Evolutionary conservation across 1,140 invertebrate genomes (phyloP).

Genomic region (Oryctes rhinoceros): DNA sequence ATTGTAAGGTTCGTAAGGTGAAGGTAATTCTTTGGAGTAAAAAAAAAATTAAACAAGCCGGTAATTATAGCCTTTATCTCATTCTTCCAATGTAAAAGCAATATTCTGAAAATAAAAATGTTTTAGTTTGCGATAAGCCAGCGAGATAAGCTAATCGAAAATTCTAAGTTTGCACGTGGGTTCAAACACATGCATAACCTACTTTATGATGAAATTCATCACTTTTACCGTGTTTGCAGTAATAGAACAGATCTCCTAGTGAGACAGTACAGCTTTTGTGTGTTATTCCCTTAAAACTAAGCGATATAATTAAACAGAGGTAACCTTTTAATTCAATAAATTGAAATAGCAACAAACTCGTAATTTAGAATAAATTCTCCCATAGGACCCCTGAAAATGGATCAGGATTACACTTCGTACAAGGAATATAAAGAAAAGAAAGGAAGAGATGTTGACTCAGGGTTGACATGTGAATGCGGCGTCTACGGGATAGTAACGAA

Average conservation of each 20-base stretch:
- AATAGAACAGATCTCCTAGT: neutral
- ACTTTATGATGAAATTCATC: neutral
- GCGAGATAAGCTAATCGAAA: neutral
- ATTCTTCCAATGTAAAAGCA: too few species aligned
- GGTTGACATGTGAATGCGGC: slow-evolving; percentile 85
- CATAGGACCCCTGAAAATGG: neutral
- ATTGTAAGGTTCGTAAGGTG: too few species aligned
- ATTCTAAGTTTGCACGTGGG: slow-evolving; percentile 1
- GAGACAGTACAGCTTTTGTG: neutral
- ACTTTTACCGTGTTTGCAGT: neutral
- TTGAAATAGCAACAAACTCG: too few species aligned
- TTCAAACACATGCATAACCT: neutral
- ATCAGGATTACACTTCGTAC: neutral
- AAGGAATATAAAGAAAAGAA: neutral
- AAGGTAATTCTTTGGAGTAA: too few species aligned
- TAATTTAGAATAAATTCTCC: neutral
- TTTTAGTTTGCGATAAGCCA: neutral
- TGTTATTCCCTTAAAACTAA: neutral
- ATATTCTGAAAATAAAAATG: neutral
- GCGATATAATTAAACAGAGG: neutral
- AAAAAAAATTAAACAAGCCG: too few species aligned
- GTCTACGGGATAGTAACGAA: slow-evolving; percentile 90
- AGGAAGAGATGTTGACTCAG: slow-evolving; percentile 9
- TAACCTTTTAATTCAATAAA: neutral
- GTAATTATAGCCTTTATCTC: too few species aligned